Evolutionary conservation across 2,113 vertebrate genomes (phyloP), one percentile per base, ranked within the genome.

Genomic region (Phodopus roborovskii): DNA sequence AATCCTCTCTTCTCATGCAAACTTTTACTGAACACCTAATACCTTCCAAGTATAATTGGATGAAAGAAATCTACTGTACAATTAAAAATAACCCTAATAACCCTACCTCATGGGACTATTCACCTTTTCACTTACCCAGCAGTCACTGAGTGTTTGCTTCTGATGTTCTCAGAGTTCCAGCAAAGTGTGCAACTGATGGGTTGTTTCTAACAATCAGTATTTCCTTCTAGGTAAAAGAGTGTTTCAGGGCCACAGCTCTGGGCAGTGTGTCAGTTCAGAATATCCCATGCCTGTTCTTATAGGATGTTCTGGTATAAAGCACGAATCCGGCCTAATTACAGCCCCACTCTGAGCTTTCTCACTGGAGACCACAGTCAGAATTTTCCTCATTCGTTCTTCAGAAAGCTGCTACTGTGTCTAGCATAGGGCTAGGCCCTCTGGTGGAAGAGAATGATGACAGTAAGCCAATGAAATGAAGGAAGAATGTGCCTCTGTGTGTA

Each of bases 251-350:
- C 74, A 50, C 0, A 6, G 39, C 8, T 30, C 0, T 36, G 24
- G 36, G 53, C 53, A 36, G 75, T 36, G 30, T 36, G 16, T 56
- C 66, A n/a, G 19, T 36, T 7, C 48, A 39, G 60, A 0, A 33
- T 9, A 5, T 24, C 11, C 19, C n/a, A 17, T 2, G 53, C 19
- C 10, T 11, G 0, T 19, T 12, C 28, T n/a, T 62, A 36, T 16
- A n/a, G 77, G 75, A 60, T 4, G 71, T 24, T 5, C 85, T 58
- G 24, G 16, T 19, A 16, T 4, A 24, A 50, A 26, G 33, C 3
- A 9, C 0, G 12, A 48, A 39, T 28, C 11, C 0, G 33, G 24
- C 1, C 3, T 36, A 5, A 5, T 24, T n/a, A 30, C 0, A 73
- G 24, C 28, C 22, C 33, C 56, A 4, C 64, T 56, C 71, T 26